Conservation (phyloP, 2,113 vertebrate genomes). For the Carlito syrichta region DNA sequence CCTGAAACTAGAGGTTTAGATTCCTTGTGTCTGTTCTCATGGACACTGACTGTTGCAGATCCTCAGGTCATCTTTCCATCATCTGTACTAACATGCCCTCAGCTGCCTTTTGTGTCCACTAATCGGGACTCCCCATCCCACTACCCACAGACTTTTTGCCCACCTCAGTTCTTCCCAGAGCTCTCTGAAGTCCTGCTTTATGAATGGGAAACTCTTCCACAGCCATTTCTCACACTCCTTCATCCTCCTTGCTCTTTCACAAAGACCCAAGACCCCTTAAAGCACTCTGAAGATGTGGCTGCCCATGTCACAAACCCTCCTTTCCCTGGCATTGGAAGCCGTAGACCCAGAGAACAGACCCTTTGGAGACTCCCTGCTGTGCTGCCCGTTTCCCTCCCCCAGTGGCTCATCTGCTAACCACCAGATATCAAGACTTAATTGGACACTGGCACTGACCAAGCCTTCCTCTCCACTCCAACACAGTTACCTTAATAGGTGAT, state of each 20-base stretch:
- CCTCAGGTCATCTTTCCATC: neutral
- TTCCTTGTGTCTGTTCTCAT: neutral
- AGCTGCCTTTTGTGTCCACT: neutral
- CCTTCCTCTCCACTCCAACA: neutral
- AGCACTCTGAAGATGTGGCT: neutral
- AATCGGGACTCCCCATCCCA: no score
- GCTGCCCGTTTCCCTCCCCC: neutral
- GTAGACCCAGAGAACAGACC: neutral
- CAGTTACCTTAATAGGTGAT: no score
- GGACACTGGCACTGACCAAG: neutral
- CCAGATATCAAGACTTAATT: neutral
- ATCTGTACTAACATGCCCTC: neutral
- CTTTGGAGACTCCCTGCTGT: fast-evolving
- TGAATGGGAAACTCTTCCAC: neutral
- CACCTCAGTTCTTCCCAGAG: no score
- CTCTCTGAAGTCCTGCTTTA: neutral
- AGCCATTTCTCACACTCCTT: neutral
- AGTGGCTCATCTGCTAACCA: neutral
- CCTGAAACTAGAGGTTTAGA: neutral
- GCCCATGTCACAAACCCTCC: no score
- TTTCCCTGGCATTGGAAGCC: neutral
- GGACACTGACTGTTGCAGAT: neutral
- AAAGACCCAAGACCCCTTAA: neutral
- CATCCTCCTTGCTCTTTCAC: neutral
- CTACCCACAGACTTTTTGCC: no score